Evolutionary conservation across 2,888 invertebrate species (phyloP).

Genomic region (Athripsodes cinereus): DNA sequence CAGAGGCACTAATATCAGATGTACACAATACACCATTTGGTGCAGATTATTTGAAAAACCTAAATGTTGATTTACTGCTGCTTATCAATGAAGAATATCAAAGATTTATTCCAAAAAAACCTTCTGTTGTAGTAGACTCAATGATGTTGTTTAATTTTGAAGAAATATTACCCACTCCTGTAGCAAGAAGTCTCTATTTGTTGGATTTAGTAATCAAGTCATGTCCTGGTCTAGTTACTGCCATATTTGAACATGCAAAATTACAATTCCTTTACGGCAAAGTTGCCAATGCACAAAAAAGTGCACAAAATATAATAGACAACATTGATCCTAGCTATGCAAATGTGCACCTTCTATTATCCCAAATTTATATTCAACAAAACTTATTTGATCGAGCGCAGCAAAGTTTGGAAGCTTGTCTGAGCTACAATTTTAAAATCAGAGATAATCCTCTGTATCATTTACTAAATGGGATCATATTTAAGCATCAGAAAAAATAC

Average conservation of each 20-base stretch:
- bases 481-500: slow-evolving; percentile 66
- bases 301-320: slow-evolving; percentile 67
- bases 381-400: slow-evolving; percentile 69
- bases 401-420: slow-evolving; percentile 80
- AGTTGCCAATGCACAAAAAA: slow-evolving; percentile 60
- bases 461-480: slow-evolving; percentile 75
- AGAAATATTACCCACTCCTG: slow-evolving; percentile 43
- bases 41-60: slow-evolving; percentile 60
- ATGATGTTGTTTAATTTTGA: slow-evolving; percentile 41
- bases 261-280: slow-evolving; percentile 78
- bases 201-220: slow-evolving; percentile 68
- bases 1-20: slow-evolving; percentile 47
- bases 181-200: slow-evolving; percentile 57
- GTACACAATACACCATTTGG: slow-evolving; percentile 60
- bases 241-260: slow-evolving; percentile 67
- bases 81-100: slow-evolving; percentile 73
- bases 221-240: slow-evolving; percentile 73
- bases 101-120: slow-evolving; percentile 62
- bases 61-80: slow-evolving; percentile 84
- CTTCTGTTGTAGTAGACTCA: slow-evolving; percentile 45
- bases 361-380: slow-evolving; percentile 74
- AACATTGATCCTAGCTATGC: slow-evolving; percentile 71
- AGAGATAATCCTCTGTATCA: slow-evolving; percentile 89
- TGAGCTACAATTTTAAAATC: slow-evolving; percentile 90
- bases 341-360: slow-evolving; percentile 79